phyloP scores from a whole-genome alignment of 2,797 vertebrate species.

The Tragelaphus oryx region DNA sequence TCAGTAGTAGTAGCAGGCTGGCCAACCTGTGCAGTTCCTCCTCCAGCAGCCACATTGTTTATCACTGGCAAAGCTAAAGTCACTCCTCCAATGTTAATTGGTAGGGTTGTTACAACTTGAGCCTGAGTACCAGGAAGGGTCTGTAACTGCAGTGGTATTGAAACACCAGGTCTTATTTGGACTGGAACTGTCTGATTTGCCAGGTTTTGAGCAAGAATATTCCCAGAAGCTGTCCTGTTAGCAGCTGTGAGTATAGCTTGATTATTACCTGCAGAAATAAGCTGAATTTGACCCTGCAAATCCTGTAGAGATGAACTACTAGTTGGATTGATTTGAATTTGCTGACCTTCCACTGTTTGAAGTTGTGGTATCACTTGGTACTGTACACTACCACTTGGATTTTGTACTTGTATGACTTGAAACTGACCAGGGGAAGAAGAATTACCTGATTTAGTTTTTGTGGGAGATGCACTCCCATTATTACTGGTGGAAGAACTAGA shows the following conservation, averaged over 20 bases:
- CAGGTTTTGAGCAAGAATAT: constrained; percentile 88
- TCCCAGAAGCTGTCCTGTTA: constrained; percentile 85
- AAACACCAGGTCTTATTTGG: constrained; percentile 95
- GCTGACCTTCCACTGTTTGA: constrained; percentile 96
- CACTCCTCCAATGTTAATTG: constrained; percentile 97
- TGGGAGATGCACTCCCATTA: constrained; percentile 86
- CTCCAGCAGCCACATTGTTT: constrained; percentile 89
- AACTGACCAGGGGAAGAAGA: constrained; percentile 87
- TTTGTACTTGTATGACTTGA: constrained; percentile 97
- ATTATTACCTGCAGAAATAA: constrained; percentile 92
- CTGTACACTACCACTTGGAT: constrained; percentile 90
- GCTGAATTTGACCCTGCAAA: constrained; percentile 92
- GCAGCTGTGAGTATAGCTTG: constrained; percentile 91
- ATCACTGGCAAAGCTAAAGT: constrained; percentile 96
- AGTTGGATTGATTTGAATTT: constrained; percentile 92
- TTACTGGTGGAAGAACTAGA: constrained; percentile 82
- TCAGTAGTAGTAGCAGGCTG: constrained; percentile 90
- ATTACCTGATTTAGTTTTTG: constrained; percentile 85
- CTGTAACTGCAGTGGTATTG: constrained; percentile 95
- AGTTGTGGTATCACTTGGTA: constrained; percentile 99
- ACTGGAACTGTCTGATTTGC: constrained; percentile 95
- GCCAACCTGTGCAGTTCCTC: constrained; percentile 90
- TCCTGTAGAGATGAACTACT: constrained; percentile 89
- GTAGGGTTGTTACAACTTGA: constrained; percentile 95
- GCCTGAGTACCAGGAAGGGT: constrained; percentile 93